Base-by-base conservation (phyloP, 2,888 invertebrate genomes). In the Dastarcus helophoroides region DNA sequence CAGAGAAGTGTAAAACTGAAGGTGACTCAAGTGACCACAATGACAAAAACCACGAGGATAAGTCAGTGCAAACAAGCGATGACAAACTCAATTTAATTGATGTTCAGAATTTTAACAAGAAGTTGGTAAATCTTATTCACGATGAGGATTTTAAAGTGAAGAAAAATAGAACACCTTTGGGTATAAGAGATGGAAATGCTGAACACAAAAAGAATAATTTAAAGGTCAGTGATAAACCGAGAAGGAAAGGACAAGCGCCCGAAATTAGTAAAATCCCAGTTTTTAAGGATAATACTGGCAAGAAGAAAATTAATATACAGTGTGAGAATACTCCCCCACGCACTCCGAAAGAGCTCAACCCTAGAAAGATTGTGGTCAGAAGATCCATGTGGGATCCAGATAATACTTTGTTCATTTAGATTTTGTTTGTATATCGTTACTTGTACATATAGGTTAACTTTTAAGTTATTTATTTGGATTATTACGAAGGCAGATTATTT, bases 101-200 rank as follows among this genome's bases (percentile, higher is more conserved):
- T 36, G 43, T 46, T 34, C 50, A 38, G 51, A 62, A 41, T 53
- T 51, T 59, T 25, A 53, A 63, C 31, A 64, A 62, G 41, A 51
- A 62, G 40, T 63, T 71, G 31, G 67, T 65, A 3, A 54, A 71
- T 26, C 53, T 71, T n/a, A 68, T 73, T 39, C 73, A 72, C 57
- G 71, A 73, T 60, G 61, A 65, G 22, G 46, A 48, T 32, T 32
- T 43, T 12, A 16, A 16, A 14, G 22, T 4, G 10, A 35, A 40
- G 15, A 40, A 32, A 21, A 46, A 44, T 32, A 43, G 58, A 14
- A 55, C 54, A 6, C 58, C 60, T 7, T 36, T 61, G 26, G 43
- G 47, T 22, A 44, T 40, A 31, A 40, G 52, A 19, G 55, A 58
- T 41, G 29, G 35, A 5, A 51, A 46, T 26, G 43, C 43, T 7